Base-by-base conservation (phyloP, 2,888 invertebrate genomes). In the Acrobasis repandana region DNA sequence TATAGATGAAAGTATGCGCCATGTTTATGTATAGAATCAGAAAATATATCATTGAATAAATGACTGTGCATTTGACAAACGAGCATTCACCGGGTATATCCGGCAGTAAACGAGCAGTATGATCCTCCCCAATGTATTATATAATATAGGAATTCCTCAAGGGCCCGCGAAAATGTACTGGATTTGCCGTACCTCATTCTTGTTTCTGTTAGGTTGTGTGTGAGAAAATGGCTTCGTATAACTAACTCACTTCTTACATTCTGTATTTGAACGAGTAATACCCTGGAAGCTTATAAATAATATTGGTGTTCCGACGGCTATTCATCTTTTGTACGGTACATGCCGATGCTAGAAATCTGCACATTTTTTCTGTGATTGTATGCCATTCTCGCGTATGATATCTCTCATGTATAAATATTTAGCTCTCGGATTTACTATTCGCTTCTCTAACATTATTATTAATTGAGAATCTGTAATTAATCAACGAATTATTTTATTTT, bases 31-130 rank as follows among this genome's bases (percentile, higher is more conserved):
- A 65, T 67, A 65, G 62, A 65, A 61, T 60, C 63, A 61, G 62
- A 63, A 65, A 80, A 82, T 78, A 84, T 81, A 84, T 85, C 89
- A 85, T 89, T 86, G 84, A 83, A 89, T 90, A 90, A 88, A 91
- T 90, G 89, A 88, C 87, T 87, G 86, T 85, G 83, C 88, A 88
- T 91, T 90, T 90, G 89, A 91, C 89, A 91, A 91, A 91, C 87
- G 91, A 90, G 88, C 86, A 86, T 88, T 86, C 88, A 79, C 84
- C 84, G 82, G 85, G 86, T 86, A 87, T 87, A 89, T 89, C 84
- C 86, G 84, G 80, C 83, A 83, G 86, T 88, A 85, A 85, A 85
- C 85, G 86, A 83, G 79, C 80, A 85, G 85, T 88, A 88, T 87
- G 88, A 89, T 89, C 86, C 89, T 86, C 88, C 85, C 86, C 81